Evolutionary conservation across 2,797 vertebrate species (phyloP), one percentile per base, ranked within the genome.

Genomic region (Pseudochromis fuscus): DNA sequence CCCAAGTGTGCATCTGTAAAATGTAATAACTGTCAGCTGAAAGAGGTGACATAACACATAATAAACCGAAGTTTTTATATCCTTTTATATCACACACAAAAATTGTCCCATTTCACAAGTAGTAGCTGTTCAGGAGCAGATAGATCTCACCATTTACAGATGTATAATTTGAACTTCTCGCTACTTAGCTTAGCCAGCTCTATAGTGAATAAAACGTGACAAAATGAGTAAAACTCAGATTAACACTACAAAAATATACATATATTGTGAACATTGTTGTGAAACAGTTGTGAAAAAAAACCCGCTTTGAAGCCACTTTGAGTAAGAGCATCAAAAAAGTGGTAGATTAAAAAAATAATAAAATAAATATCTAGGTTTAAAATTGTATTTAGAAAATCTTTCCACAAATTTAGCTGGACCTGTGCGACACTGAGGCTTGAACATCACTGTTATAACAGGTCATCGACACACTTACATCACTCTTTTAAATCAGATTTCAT

Each of bases 1-100:
- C 60, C 51, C 63, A 11, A 16, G 13, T 56, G 59, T 16, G 15
- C 24, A 40, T 35, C 5, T 25, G 49, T 37, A 38, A 42, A 70
- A 65, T 67, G 46, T 33, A 21, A 74, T 67, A 30, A 52, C 16
- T 48, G 25, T 65, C 42, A 15, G 27, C 42, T 55, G n/a, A 18
- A 66, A 35, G 50, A 46, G 2, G 3, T 35, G 38, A 37, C 33
- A n/a, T n/a, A n/a, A n/a, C n/a, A n/a, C n/a, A n/a, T n/a, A n/a
- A n/a, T n/a, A n/a, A n/a, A n/a, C n/a, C n/a, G n/a, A n/a, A n/a
- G n/a, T n/a, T n/a, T n/a, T n/a, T n/a, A n/a, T n/a, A n/a, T n/a
- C n/a, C n/a, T n/a, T n/a, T n/a, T n/a, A n/a, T n/a, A n/a, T n/a
- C n/a, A n/a, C n/a, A n/a, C n/a, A n/a, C n/a, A n/a, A n/a, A n/a